Evolutionary conservation across 2,113 vertebrate genomes (phyloP).

Genomic region (Empidonax traillii): DNA sequence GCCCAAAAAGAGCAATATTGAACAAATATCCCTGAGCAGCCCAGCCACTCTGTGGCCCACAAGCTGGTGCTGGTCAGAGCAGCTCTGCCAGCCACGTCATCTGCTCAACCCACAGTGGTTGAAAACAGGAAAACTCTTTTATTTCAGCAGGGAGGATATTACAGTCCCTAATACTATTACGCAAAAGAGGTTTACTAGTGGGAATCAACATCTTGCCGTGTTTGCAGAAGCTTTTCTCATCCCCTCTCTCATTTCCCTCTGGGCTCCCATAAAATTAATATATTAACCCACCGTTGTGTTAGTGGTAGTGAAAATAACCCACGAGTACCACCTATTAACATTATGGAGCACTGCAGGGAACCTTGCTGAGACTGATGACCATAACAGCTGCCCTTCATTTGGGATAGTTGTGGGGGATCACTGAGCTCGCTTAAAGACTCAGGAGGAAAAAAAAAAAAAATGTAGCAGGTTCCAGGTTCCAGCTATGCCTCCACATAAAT

Average conservation of each 20-base stretch:
- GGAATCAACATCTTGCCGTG: not conserved
- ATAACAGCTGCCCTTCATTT: not conserved
- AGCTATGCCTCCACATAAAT: not conserved
- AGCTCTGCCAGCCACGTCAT: not conserved
- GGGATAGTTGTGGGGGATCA: not conserved
- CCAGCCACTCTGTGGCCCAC: not conserved
- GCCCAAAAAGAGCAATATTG: not conserved
- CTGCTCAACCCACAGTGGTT: not conserved
- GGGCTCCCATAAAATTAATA: constrained; percentile 16
- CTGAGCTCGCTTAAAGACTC: not conserved
- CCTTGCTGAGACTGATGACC: not conserved
- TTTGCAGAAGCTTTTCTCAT: constrained; percentile 25
- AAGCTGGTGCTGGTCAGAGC: not conserved
- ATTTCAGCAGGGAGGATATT: constrained; percentile 27
- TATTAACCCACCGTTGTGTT: not conserved
- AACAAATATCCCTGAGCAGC: not conserved
- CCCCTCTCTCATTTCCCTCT: not conserved
- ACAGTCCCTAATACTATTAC: not conserved
- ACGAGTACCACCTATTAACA: not conserved
- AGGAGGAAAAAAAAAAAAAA: not conserved
- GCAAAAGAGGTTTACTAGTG: constrained; percentile 16
- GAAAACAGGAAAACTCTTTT: not conserved
- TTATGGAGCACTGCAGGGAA: not conserved
- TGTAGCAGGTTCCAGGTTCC: not conserved
- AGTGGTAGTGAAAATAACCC: constrained; percentile 7